Evolutionary conservation across 2,113 vertebrate species (phyloP).

Genomic region (Toxotes chatareus): DNA sequence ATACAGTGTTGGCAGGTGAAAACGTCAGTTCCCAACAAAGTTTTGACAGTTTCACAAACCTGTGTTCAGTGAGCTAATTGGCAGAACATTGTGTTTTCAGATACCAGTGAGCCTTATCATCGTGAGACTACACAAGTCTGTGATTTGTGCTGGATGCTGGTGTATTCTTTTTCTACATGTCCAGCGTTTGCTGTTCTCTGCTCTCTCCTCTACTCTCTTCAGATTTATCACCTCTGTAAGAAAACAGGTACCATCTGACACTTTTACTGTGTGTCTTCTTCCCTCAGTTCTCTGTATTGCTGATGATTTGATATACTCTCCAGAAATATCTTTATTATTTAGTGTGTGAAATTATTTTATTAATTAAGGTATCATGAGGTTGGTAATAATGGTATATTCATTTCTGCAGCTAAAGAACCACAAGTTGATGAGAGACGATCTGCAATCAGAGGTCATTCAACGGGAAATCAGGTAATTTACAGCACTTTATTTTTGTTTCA

Average conservation of each 20-base stretch:
- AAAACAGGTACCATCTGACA: conserved; percentile 14
- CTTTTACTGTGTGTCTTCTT: no score
- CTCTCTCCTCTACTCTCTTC: conserved; percentile 34
- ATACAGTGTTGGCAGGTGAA: no score
- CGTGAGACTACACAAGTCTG: neutral
- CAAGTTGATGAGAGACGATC: conserved; percentile 2
- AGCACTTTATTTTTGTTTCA: no score
- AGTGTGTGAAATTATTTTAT: no score
- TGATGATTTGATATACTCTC: fast-evolving
- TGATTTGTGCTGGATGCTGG: conserved; percentile 41
- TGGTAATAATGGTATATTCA: no score
- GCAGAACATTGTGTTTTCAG: conserved; percentile 36
- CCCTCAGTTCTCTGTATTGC: no score
- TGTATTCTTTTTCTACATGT: conserved; percentile 33
- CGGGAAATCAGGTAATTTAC: conserved; percentile 18
- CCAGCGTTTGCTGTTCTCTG: conserved; percentile 33
- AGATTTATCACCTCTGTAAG: conserved; percentile 28
- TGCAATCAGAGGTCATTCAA: neutral
- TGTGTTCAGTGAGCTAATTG: neutral
- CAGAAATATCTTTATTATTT: no score
- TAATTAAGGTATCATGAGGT: no score
- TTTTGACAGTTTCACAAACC: no score
- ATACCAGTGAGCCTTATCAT: neutral
- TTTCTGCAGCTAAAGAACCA: conserved; percentile 6
- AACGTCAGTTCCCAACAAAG: no score